Evolutionary conservation across 2,888 invertebrate species (phyloP), one percentile per base, ranked within the genome.

Genomic region (Melipona beecheii): DNA sequence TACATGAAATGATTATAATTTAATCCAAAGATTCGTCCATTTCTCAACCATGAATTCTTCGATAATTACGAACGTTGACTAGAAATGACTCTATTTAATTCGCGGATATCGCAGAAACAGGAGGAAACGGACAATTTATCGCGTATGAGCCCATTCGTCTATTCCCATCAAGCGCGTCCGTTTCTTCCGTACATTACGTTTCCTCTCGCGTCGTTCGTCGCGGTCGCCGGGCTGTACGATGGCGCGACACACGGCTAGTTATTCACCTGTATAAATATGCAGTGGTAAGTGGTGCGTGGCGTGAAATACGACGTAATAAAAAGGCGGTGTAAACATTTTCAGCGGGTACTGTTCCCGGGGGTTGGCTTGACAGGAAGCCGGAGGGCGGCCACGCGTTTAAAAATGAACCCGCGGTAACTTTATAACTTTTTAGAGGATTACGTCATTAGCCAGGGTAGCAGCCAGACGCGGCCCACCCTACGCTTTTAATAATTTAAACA

Each of bases 401-500:
- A 93, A 93, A 93, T 92, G 91, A 92, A 92, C 92, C 90, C 90
- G 4, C 64, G 88, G 89, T 93, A 93, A 92, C 92, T 93, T 92
- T 93, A 92, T 93, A 91, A 93, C 93, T 93, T 93, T 92, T 92
- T 91, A 90, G 91, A 91, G 91, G 91, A 92, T 93, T 93, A 91
- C 90, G 89, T 91, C 91, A 92, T 92, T 92, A 92, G 89, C 90
- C 76, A 78, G 82, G 76, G 54, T 13, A 19, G 54, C 85, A 78
- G 78, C 70, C 81, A 80, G 78, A 79, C 78, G 83, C 69, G 77
- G 65, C 81, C 69, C 83, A 69, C 79, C 83, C 74, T 77, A 86
- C 9, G 90, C 88, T 93, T 91, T 93, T 93, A 92, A 93, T 93
- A 93, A 93, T 93, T 93, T 93, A 93, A 93, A 92, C 92, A 92